Evolutionary conservation across 2,888 invertebrate species (phyloP), one percentile per base, ranked within the genome.

Genomic region (Xylota sylvarum): DNA sequence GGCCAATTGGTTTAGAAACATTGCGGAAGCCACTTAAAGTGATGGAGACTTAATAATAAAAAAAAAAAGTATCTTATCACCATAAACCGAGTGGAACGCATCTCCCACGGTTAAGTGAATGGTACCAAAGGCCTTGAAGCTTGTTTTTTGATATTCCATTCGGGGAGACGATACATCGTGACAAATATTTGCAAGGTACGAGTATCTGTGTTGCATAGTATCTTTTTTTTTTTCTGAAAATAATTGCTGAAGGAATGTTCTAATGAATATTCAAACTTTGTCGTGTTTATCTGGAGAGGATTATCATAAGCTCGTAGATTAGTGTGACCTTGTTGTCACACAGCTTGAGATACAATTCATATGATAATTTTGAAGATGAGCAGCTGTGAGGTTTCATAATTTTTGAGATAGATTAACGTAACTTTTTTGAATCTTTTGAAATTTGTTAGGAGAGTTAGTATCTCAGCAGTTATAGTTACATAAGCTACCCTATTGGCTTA

Each of bases 261-360:
- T 43, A 27, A 62, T 62, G 62, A 62, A 62, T 62, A 62, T 62
- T 62, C 62, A 62, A 14, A 30, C 23, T 19, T 50, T 50, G 10
- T 2, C 5, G 46, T 46, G 46, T 46, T 46, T 17, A 17, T 46
- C 46, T 46, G 10, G 6, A 7, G 23, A 10, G 17, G 50, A 50
- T 50, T 50, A 19, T 23, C 50, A 50, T 50, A 50, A 19, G 19
- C 23, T 19, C 12, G 19, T 23, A 23, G 12, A 50, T 50, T 10
- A 50, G 23, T 50, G 5, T 50, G 19, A 12, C 50, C 50, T 50
- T 23, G 50, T 10, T 50, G 23, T 23, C 19, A 23, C 23, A 4
- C 50, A 23, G 50, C 17, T 10, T 12, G 50, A 23, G 23, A 50
- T 10, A 10, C 50, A 23, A 23, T 23, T 50, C 23, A 23, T 50